Evolutionary conservation across 1,140 invertebrate species (phyloP).

Genomic region (roundworm (Caenorhabditis elegans)): WBcel235 BX284602.5:11393501-11394000

Average conservation of each 20-base stretch:
- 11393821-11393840: not conserved
- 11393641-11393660: not conserved
- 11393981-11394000: not conserved
- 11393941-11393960: not conserved
- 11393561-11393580: too few species aligned
- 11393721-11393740: not conserved
- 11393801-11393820: not conserved
- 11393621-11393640: too few species aligned
- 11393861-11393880: slow-evolving; percentile 13
- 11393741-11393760: not conserved
- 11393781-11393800: not conserved
- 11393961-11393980: not conserved
- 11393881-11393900: slow-evolving; percentile 17
- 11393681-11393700: too few species aligned
- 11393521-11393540: too few species aligned
- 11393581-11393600: too few species aligned
- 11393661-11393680: not conserved
- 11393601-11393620: too few species aligned
- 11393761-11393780: slow-evolving; percentile 29
- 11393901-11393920: not conserved
- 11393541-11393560: too few species aligned
- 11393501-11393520: too few species aligned
- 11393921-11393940: not conserved
- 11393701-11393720: too few species aligned
- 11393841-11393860: not conserved